A percentile compares a stretch with the other conserved stretches of the same genome.
These are phyloP conservation scores for Synanceia verrucosa DNA, from an alignment of 2,797 vertebrate genomes.

Conservation along the genomic window DNA sequence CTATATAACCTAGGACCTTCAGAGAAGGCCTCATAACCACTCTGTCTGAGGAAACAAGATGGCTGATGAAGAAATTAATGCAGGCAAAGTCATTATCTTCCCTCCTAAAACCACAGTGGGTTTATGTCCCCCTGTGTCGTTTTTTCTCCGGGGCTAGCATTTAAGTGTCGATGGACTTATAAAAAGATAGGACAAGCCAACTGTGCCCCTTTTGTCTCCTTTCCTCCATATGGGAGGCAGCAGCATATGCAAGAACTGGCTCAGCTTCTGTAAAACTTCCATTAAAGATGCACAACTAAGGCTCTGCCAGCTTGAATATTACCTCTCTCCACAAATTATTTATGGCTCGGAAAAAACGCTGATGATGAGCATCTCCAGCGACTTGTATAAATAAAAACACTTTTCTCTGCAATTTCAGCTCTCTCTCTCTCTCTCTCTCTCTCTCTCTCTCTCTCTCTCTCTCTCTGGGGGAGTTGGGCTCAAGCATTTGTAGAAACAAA, in stretches of 20 bases:
- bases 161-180: constrained; percentile 85
- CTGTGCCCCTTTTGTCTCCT: constrained; percentile 83
- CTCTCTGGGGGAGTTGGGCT: neutral
- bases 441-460: neutral
- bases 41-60: constrained; percentile 87
- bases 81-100: constrained; percentile 84
- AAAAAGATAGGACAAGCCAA: constrained; percentile 84
- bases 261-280: constrained; percentile 87
- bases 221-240: constrained; percentile 82
- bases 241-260: constrained; percentile 86
- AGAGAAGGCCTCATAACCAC: constrained; percentile 80
- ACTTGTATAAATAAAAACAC: constrained; percentile 81
- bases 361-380: constrained; percentile 80
- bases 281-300: constrained; percentile 91
- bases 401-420: constrained; percentile 74
- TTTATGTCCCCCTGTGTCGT: constrained; percentile 83
- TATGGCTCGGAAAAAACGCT: constrained; percentile 84
- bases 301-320: constrained; percentile 89
- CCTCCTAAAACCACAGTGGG: constrained; percentile 84
- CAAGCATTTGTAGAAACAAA: constrained; percentile 52
- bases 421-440: constrained; percentile 14
- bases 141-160: constrained; percentile 83
- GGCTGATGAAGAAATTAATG: constrained; percentile 85
- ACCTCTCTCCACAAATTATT: constrained; percentile 88
- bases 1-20: constrained; percentile 78